Percentiles rank a stretch among this genome's conserved stretches.
These are phyloP conservation scores for Myiotriccus ornatus DNA, from an alignment of 2,797 vertebrate genomes.

Conservation along the genomic window DNA sequence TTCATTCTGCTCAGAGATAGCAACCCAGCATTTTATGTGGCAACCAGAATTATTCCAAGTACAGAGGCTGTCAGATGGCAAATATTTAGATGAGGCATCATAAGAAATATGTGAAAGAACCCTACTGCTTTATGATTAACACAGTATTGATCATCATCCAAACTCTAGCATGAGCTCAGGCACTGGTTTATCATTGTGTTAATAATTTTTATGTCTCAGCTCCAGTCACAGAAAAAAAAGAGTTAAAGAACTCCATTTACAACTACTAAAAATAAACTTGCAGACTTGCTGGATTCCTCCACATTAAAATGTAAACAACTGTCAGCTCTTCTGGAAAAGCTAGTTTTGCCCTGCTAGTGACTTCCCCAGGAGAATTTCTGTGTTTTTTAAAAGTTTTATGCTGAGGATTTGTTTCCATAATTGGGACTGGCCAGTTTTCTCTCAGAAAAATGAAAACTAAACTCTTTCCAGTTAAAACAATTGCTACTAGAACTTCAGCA, in stretches of 20 bases:
- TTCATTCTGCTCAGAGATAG: background rate
- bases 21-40: background rate
- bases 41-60: slow-evolving; percentile 14
- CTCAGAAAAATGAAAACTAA: slow-evolving; percentile 69
- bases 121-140: slow-evolving; percentile 15
- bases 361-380: slow-evolving; percentile 66
- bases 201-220: slow-evolving; percentile 66
- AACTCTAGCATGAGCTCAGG: slow-evolving; percentile 5
- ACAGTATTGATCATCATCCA: background rate
- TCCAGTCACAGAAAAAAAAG: slow-evolving; percentile 42
- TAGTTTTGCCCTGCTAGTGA: slow-evolving; percentile 65
- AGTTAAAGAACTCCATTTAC: slow-evolving; percentile 73
- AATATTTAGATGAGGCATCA: slow-evolving; percentile 22
- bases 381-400: slow-evolving; percentile 20
- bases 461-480: slow-evolving; percentile 68
- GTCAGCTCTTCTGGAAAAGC: slow-evolving; percentile 71
- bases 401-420: slow-evolving; percentile 74
- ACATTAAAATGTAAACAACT: slow-evolving; percentile 74
- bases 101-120: slow-evolving; percentile 55
- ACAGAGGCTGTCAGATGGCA: slow-evolving; percentile 18
- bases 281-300: slow-evolving; percentile 70
- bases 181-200: slow-evolving; percentile 42
- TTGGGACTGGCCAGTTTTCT: slow-evolving; percentile 68
- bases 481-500: slow-evolving; percentile 58
- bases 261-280: slow-evolving; percentile 76